Evolutionary conservation across 2,797 vertebrate genomes (phyloP).

Genomic region (Crax fasciolata): DNA sequence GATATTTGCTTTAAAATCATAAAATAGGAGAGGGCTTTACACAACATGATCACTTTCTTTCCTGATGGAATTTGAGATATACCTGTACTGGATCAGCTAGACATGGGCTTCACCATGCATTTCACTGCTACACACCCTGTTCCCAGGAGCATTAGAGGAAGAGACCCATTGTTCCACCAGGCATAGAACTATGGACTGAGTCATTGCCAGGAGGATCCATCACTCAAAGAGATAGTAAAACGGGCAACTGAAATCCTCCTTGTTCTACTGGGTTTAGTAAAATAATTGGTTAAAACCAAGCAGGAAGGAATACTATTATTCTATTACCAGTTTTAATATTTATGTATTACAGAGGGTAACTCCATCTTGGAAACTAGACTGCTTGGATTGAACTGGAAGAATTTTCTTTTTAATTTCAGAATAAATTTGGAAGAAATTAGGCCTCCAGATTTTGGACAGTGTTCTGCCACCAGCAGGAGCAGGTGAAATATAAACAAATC

Average conservation of each 20-base stretch:
- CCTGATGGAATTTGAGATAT: neutral
- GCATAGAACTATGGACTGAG: neutral
- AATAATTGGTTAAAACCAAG: conserved; percentile 11
- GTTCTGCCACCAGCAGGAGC: neutral
- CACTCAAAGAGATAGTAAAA: neutral
- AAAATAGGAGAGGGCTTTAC: neutral
- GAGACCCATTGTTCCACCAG: neutral
- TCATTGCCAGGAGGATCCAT: neutral
- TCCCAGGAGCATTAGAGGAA: neutral
- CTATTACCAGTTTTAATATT: conserved; percentile 27
- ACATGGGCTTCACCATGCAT: neutral
- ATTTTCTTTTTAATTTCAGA: neutral
- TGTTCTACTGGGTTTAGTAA: neutral
- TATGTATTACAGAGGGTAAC: neutral
- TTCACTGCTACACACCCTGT: neutral
- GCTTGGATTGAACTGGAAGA: neutral
- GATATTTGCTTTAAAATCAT: neutral
- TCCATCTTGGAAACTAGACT: neutral
- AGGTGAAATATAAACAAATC: neutral
- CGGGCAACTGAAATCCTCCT: neutral
- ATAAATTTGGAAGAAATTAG: neutral
- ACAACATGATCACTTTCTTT: neutral
- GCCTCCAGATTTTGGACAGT: neutral
- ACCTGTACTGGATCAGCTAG: neutral
- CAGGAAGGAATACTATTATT: conserved; percentile 21